These are phyloP conservation scores for Bedellia somnulentella DNA, from an alignment of 2,888 invertebrate species.

Conservation along the genomic window DNA sequence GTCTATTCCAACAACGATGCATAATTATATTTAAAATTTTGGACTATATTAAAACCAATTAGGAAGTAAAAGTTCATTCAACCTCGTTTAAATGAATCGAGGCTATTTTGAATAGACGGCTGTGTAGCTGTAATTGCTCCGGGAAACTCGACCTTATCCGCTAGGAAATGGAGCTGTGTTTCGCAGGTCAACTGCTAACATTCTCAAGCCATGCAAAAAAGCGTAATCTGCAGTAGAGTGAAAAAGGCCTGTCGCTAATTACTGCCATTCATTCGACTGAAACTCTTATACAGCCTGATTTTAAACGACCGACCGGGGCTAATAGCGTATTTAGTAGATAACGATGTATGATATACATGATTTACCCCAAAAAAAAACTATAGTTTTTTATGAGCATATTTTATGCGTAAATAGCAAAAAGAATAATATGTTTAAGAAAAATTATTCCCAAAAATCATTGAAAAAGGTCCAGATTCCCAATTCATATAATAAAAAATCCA, in stretches of 20 bases:
- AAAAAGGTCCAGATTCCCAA: too few relatives aligned
- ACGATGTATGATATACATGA: neutral
- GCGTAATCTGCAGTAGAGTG: too few relatives aligned
- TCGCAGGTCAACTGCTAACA: too few relatives aligned
- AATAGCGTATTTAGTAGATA: neutral
- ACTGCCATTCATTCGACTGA: slow-evolving; percentile 1
- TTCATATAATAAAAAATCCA: too few relatives aligned
- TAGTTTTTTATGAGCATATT: neutral
- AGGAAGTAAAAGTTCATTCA: neutral
- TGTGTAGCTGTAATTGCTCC: neutral
- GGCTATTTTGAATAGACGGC: neutral
- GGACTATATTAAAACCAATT: too few relatives aligned
- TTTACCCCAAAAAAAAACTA: neutral
- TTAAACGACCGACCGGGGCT: too few relatives aligned
- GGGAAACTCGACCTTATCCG: neutral
- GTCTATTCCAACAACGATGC: too few relatives aligned
- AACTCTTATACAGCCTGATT: too few relatives aligned
- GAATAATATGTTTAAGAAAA: neutral
- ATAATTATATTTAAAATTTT: too few relatives aligned
- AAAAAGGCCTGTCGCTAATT: slow-evolving; percentile 2
- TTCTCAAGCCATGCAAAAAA: too few relatives aligned
- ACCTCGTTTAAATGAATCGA: neutral
- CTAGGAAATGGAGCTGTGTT: neutral
- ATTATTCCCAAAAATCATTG: neutral
- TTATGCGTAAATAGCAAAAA: neutral